Evolutionary conservation across 2,113 vertebrate genomes (phyloP).

Genomic region (Nanorana parkeri): DNA sequence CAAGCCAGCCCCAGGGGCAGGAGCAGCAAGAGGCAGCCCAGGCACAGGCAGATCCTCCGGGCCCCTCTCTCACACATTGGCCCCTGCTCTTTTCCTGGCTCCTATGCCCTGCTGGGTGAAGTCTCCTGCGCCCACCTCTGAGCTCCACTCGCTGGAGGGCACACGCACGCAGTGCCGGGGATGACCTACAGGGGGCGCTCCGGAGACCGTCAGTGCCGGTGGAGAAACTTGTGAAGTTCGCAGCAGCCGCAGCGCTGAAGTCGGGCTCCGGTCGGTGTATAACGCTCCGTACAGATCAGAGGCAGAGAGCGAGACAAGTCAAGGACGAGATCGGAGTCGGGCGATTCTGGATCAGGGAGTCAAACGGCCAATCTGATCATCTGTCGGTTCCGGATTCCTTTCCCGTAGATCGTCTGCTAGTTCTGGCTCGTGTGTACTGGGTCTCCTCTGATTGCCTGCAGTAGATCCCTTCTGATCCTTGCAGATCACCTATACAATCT

Average conservation of each 20-base stretch:
- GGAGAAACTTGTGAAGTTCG: neutral
- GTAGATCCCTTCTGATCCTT: too few relatives aligned
- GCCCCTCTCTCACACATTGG: conserved; percentile 55
- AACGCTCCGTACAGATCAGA: too few relatives aligned
- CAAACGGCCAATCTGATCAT: too few relatives aligned
- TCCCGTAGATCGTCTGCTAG: too few relatives aligned
- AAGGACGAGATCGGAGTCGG: too few relatives aligned
- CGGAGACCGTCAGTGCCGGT: neutral
- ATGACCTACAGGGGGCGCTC: conserved; percentile 39
- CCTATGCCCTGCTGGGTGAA: too few relatives aligned
- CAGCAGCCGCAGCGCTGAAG: neutral
- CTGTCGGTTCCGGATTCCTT: too few relatives aligned
- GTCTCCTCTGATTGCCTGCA: too few relatives aligned
- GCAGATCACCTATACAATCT: neutral
- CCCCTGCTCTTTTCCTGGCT: too few relatives aligned
- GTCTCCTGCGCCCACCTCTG: neutral
- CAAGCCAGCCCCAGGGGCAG: conserved; percentile 80
- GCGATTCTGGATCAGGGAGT: too few relatives aligned
- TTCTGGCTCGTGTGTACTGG: too few relatives aligned
- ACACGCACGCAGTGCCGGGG: neutral
- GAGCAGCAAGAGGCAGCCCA: conserved; percentile 72
- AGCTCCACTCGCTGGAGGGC: conserved; percentile 51
- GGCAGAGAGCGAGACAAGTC: neutral
- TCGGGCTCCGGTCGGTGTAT: neutral
- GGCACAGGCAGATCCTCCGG: conserved; percentile 64